Conservation (phyloP, 2,797 vertebrate genomes). For the Semotilus atromaculatus region DNA sequence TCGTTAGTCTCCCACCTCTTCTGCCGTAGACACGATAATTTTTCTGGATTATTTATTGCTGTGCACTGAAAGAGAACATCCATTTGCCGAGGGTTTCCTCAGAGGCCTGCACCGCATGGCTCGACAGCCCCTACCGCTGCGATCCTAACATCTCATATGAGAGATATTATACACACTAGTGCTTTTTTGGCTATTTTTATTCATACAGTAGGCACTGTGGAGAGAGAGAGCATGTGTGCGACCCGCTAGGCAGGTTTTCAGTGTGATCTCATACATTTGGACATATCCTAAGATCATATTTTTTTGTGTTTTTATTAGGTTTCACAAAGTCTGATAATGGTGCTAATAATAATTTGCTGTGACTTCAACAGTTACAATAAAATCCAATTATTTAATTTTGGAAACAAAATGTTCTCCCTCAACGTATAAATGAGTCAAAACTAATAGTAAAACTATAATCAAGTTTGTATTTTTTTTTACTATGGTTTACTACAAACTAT, state of each 20-base stretch:
- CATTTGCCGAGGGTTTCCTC: conserved; percentile 51
- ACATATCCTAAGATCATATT: background rate
- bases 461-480: background rate
- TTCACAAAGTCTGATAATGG: background rate
- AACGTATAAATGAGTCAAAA: background rate
- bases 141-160: conserved; percentile 11
- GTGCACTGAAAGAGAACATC: conserved; percentile 72
- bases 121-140: background rate
- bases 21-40: conserved; percentile 4
- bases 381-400: background rate
- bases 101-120: conserved; percentile 1
- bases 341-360: background rate
- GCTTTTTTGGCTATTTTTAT: conserved; percentile 19
- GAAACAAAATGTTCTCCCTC: background rate
- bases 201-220: background rate
- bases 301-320: background rate
- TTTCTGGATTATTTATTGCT: conserved; percentile 40
- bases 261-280: background rate
- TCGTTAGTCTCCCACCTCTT: conserved; percentile 32
- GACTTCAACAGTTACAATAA: background rate
- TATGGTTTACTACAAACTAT: background rate
- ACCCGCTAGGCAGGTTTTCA: background rate
- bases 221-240: background rate
- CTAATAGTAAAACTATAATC: background rate
- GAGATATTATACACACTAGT: conserved; percentile 5